Conservation (phyloP, 2,888 invertebrate species). For the Lysandra coridon region DNA sequence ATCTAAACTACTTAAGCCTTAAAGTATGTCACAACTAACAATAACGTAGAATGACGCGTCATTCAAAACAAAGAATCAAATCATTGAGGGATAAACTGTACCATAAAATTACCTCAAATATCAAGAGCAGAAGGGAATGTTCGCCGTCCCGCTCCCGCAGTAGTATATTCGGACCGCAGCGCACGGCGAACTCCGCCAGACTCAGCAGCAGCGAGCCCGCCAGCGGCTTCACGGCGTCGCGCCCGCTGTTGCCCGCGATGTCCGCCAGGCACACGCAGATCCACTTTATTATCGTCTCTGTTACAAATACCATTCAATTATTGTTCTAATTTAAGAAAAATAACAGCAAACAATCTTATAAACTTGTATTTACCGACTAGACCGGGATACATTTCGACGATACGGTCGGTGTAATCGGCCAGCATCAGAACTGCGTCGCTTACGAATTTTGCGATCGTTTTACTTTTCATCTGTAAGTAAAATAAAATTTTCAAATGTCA, state of each 20-base stretch:
- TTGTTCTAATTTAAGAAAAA: not conserved
- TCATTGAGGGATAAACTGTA: not conserved
- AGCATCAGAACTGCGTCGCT: constrained; percentile 89
- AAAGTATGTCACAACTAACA: no score
- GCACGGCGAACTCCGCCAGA: constrained; percentile 96
- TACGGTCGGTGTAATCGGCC: constrained; percentile 87
- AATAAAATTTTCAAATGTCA: not conserved
- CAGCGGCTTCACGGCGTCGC: constrained; percentile 83
- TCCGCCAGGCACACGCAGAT: constrained; percentile 77
- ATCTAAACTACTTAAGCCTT: not conserved
- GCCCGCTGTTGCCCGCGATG: constrained; percentile 75
- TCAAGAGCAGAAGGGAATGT: constrained; percentile 81
- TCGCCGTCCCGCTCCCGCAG: constrained; percentile 75
- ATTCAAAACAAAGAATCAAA: not conserved
- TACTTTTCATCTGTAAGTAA: constrained; percentile 86
- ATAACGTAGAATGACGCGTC: no score
- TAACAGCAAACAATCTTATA: not conserved
- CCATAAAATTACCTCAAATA: constrained; percentile 82
- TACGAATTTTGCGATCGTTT: constrained; percentile 90
- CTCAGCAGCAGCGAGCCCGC: constrained; percentile 92
- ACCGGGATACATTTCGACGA: constrained; percentile 86
- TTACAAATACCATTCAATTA: constrained; percentile 30
- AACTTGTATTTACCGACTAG: constrained; percentile 81
- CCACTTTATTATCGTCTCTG: constrained; percentile 80
- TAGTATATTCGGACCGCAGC: constrained; percentile 85